These are phyloP conservation scores for Aurelia sp. DNA, from an alignment of 30 jellyfish, hydroid and myxozoan genomes.

Conservation along the genomic window DNA sequence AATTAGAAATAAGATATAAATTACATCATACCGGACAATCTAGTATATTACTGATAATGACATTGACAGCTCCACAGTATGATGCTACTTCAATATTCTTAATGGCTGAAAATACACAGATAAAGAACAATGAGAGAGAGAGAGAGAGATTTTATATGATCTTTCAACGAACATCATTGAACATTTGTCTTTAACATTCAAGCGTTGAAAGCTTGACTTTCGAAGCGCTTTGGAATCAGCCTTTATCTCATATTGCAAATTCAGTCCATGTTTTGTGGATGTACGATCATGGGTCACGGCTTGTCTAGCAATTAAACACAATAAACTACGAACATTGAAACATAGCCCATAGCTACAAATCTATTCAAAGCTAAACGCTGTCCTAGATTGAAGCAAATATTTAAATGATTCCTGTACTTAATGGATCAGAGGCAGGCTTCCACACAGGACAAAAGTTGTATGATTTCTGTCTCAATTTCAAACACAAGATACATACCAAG, in stretches of 20 bases:
- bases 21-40: conserved; percentile 76
- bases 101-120: conserved; percentile 65
- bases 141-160: not conserved
- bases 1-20: conserved; percentile 9
- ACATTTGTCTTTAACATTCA: too few relatives aligned
- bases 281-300: not conserved
- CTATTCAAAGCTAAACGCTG: not conserved
- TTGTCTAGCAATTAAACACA: not conserved
- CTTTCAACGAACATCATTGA: not conserved
- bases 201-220: too few relatives aligned
- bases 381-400: too few relatives aligned
- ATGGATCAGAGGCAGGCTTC: too few relatives aligned
- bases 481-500: conserved; percentile 59
- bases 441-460: too few relatives aligned
- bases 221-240: too few relatives aligned
- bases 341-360: not conserved
- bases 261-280: too few relatives aligned
- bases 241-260: too few relatives aligned
- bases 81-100: conserved; percentile 82
- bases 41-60: conserved; percentile 79
- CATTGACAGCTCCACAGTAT: conserved; percentile 92
- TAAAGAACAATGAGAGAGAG: not conserved
- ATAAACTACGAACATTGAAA: not conserved
- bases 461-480: too few relatives aligned
- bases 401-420: not conserved